Base-by-base conservation (phyloP, 2,888 invertebrate genomes). In the Eumerus sabulonum region DNA sequence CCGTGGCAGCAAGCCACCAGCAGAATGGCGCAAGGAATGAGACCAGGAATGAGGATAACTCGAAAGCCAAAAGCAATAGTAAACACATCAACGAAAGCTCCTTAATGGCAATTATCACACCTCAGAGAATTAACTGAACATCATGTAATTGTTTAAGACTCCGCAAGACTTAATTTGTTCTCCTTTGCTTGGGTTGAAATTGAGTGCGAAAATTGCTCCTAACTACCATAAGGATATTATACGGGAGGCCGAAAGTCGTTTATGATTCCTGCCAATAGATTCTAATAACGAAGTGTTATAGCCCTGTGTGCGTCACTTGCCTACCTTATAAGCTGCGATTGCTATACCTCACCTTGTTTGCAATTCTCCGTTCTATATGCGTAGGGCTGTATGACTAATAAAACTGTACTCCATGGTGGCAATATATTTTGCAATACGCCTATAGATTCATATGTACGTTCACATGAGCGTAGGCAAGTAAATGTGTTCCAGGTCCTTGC, bases 141-240 rank as follows among this genome's bases (percentile, higher is more conserved):
- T 74, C 74, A 64, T 74, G 64, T 68, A 74, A 74, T 74, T 79
- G 79, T 79, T 79, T 70, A 79, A 79, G 77, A 64, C 68, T 40
- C 59, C 62, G 59, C 71, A 79, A 74, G 74, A 70, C 79, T 64
- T 68, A 48, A 79, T 79, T 79, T 64, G 54, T 48, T 53, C 59
- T 68, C 53, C 63, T 67, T 53, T 45, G 45, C 40, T 27, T 19
- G 3, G 44, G 67, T 13, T 14, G 63, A 56, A 59, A 64, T 74
- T 74, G 68, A 70, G 79, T 79, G 74, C 35, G 79, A 70, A 79
- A 68, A 74, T 74, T 64, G 50, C 67, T 60, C 59, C 68, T 74
- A 79, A 74, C 68, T 68, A 62, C 68, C 70, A 60, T 70, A 79
- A 70, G 74, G 70, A 79, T 70, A 74, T 70, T 64, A 68, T 64